Base-by-base conservation (phyloP, 37 sponge, comb jelly and placozoan genomes). In the Mnemiopsis leidyi region DNA sequence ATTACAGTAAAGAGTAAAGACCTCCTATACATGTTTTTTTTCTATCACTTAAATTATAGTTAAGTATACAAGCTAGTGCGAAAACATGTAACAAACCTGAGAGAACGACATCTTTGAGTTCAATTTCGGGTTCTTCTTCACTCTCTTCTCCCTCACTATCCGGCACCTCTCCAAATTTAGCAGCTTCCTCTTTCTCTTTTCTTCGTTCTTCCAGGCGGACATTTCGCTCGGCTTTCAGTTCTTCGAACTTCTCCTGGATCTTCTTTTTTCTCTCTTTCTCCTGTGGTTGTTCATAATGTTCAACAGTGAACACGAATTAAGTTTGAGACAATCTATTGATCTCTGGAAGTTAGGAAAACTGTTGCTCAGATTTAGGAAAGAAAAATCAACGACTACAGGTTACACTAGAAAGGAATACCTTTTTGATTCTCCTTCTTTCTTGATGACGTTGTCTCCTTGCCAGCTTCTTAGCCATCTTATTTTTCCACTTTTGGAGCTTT, bases 101-200 rank as follows among this genome's bases (percentile, higher is more conserved):
- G 36, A 79, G 23, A 33, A 29, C 29, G 29, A 79, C 82, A 5
- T 79, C 82, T 29, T 79, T 79, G 36, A 79, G 23, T 7, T 94
- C 96, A 33, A 5, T 85, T 21, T 73, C 75, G 38, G 94, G 88
- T 73, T 94, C 94, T 38, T 94, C 92, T 35, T 94, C 94, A 23
- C 69, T 35, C 37, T 98, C 97, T 71, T 94, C 95, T 38, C 95
- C 96, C 24, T 94, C 96, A 33, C 94, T 96, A 35, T 96, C 94
- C 7, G 92, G 92, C 13, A 95, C 96, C 83, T 97, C 98, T 29
- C 95, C 96, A 33, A 95, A 97, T 67, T 95, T 95, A 33, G 93
- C 68, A 39, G 94, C 95, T 82, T 97, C 98, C n/a, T 95, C 95
- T 69, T 82, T 92, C 73, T 93, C 88, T 93, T 93, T 83, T 38